Evolutionary conservation across 2,797 vertebrate genomes (phyloP).

Genomic region (Antrozous pallidus): DNA sequence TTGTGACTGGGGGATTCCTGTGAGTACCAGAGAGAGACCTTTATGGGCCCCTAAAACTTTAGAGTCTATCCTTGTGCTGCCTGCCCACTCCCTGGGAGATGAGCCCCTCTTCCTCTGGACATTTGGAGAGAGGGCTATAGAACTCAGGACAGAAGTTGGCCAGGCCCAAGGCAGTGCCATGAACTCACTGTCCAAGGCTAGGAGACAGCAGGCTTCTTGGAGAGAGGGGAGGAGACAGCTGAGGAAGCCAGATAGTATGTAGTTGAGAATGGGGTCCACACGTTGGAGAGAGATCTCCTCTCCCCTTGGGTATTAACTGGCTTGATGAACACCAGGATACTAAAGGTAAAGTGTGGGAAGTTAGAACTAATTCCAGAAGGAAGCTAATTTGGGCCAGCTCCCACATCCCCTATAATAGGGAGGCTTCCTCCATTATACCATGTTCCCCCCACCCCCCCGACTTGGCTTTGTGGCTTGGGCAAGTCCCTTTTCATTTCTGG

Average conservation of each 20-base stretch:
- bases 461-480: background rate
- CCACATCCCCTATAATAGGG: background rate
- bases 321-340: background rate
- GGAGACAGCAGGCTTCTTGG: background rate
- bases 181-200: background rate
- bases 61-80: background rate
- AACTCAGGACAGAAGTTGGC: background rate
- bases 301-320: background rate
- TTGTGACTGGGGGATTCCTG: background rate
- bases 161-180: background rate
- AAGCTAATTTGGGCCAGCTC: background rate
- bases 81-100: background rate
- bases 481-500: slow-evolving; percentile 28
- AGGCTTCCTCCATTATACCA: background rate
- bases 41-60: slow-evolving; percentile 4
- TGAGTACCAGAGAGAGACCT: slow-evolving; percentile 25
- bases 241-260: background rate
- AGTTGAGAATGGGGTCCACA: slow-evolving; percentile 19
- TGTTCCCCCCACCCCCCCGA: background rate
- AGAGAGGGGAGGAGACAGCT: background rate
- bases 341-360: background rate
- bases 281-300: background rate
- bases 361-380: background rate
- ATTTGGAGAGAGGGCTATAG: background rate
- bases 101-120: background rate